Evolutionary conservation across 2,113 vertebrate genomes (phyloP).

Genomic region (Oncorhynchus gorbuscha): DNA sequence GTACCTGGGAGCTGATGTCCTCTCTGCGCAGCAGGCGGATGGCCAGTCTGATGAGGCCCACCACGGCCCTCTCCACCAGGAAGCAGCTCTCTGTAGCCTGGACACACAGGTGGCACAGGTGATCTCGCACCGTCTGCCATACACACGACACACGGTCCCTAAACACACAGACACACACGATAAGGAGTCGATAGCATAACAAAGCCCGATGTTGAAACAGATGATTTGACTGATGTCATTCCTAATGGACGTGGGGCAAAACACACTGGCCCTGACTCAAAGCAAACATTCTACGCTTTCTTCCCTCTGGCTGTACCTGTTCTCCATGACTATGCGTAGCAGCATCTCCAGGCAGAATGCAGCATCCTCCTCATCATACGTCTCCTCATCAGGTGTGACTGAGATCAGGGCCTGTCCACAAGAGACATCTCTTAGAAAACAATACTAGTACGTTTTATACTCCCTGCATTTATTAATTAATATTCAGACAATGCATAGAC

Average conservation of each 20-base stretch:
- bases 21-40: conserved; percentile 91
- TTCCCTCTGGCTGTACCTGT: conserved; percentile 74
- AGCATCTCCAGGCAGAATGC: conserved; percentile 98
- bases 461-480: not conserved
- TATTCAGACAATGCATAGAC: not conserved
- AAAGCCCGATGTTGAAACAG: too few relatives aligned
- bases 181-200: too few relatives aligned
- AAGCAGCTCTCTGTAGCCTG: conserved; percentile 94
- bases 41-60: conserved; percentile 91
- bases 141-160: conserved; percentile 93
- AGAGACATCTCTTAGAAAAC: not conserved
- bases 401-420: conserved; percentile 87
- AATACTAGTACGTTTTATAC: not conserved
- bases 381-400: conserved; percentile 96
- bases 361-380: conserved; percentile 94
- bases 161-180: conserved; percentile 68
- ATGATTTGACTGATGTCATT: too few relatives aligned
- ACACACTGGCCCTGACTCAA: not conserved
- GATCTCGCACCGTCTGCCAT: conserved; percentile 95
- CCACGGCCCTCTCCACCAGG: conserved; percentile 93
- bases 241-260: not conserved
- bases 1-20: conserved; percentile 93
- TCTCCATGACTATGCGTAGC: conserved; percentile 92
- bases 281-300: not conserved
- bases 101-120: conserved; percentile 92